These are phyloP conservation scores for Nemapogon koenigi DNA, from an alignment of 2,888 invertebrate species.

Conservation along the genomic window DNA sequence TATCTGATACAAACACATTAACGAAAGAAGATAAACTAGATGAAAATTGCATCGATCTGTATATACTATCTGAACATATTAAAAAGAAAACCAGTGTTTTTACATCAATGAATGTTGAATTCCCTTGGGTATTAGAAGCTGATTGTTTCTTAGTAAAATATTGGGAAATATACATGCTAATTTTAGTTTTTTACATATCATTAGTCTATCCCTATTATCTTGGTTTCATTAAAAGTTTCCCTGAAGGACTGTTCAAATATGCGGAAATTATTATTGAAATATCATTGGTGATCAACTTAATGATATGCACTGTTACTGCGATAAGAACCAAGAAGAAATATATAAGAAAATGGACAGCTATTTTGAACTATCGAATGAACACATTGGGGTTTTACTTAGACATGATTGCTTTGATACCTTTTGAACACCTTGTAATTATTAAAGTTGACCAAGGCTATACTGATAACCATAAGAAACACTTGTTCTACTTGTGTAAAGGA, in stretches of 20 bases:
- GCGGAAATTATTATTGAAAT: conserved; percentile 41
- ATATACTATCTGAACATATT: conserved; percentile 49
- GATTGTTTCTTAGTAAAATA: conserved; percentile 46
- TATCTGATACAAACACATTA: conserved; percentile 31
- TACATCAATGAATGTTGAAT: conserved; percentile 38
- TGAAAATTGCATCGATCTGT: conserved; percentile 45
- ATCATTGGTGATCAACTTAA: conserved; percentile 43
- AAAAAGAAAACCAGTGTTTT: conserved; percentile 40
- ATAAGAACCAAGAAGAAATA: conserved; percentile 49
- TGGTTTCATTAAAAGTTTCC: conserved; percentile 42
- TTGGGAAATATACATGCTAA: conserved; percentile 53
- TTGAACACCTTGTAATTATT: conserved; percentile 52
- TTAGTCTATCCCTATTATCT: conserved; percentile 56
- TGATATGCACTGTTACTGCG: conserved; percentile 49
- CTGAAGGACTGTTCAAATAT: conserved; percentile 37
- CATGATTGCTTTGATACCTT: conserved; percentile 49
- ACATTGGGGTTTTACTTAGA: conserved; percentile 59
- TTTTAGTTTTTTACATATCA: conserved; percentile 43
- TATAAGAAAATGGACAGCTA: conserved; percentile 34
- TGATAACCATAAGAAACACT: conserved; percentile 43
- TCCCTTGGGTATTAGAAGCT: conserved; percentile 56
- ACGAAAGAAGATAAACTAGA: conserved; percentile 39
- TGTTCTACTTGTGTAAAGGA: conserved; percentile 57
- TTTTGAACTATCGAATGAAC: conserved; percentile 45
- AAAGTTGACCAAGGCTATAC: conserved; percentile 35